phyloP scores from a whole-genome alignment of 2,888 invertebrate species.

The Stomorhina lunata region DNA sequence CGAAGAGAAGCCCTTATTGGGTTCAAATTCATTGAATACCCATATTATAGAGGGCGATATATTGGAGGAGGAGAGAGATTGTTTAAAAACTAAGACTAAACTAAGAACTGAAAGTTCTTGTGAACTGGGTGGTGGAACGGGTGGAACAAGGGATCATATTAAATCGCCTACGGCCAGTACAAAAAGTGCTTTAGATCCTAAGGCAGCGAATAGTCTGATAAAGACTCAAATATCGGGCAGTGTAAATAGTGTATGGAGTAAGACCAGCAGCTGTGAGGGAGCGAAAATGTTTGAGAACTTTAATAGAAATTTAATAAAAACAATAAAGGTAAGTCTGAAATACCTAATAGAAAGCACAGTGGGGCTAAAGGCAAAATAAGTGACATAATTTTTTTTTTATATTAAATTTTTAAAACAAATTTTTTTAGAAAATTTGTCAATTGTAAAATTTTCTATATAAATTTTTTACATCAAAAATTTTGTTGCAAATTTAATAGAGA shows the following conservation, averaged over 20 bases:
- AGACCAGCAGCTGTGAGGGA: constrained; percentile 79
- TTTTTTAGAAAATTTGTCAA: too few relatives aligned
- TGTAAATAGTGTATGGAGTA: constrained; percentile 79
- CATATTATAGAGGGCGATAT: constrained; percentile 65
- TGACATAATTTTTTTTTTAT: neutral
- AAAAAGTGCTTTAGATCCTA: constrained; percentile 62
- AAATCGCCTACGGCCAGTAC: constrained; percentile 67
- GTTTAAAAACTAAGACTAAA: constrained; percentile 47
- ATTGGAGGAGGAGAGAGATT: constrained; percentile 23
- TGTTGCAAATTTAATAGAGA: too few relatives aligned
- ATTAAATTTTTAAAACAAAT: neutral
- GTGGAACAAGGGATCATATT: constrained; percentile 31
- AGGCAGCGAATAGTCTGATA: constrained; percentile 60
- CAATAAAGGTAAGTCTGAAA: constrained; percentile 78
- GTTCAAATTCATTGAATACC: constrained; percentile 67
- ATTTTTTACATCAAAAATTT: too few relatives aligned
- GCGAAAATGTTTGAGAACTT: constrained; percentile 80
- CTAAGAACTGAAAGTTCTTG: constrained; percentile 63
- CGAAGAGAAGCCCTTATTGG: constrained; percentile 73
- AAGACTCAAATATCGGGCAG: constrained; percentile 77
- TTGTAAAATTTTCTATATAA: too few relatives aligned
- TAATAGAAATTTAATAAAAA: constrained; percentile 79
- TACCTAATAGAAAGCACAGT: too few relatives aligned
- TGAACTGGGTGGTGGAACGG: constrained; percentile 18
- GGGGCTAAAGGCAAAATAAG: too few relatives aligned